Evolutionary conservation across 2,797 vertebrate species (phyloP).

Genomic region (Phylloscopus collybita): DNA sequence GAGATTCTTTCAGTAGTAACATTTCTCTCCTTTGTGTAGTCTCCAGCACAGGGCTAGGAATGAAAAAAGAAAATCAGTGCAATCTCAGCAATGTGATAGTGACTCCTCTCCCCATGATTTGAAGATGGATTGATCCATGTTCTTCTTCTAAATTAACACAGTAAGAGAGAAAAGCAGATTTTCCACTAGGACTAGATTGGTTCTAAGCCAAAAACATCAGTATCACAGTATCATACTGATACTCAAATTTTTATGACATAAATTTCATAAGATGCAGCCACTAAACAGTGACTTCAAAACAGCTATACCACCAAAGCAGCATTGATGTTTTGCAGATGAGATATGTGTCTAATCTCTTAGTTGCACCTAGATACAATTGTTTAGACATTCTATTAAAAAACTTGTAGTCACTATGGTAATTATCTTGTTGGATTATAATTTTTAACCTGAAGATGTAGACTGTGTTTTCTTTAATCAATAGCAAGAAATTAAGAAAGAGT

Average conservation of each 20-base stretch:
- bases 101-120: not conserved
- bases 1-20: not conserved
- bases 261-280: not conserved
- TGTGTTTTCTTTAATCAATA: not conserved
- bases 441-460: not conserved
- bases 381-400: not conserved
- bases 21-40: not conserved
- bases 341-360: not conserved
- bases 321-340: not conserved
- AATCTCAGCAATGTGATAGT: not conserved
- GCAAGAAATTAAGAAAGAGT: not conserved
- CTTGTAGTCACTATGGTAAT: not conserved
- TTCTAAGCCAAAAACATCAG: not conserved
- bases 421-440: not conserved
- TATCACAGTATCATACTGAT: rapidly evolving
- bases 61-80: not conserved
- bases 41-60: not conserved
- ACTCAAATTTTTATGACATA: not conserved
- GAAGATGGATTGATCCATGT: not conserved
- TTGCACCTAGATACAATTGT: not conserved
- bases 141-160: not conserved
- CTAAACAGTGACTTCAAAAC: not conserved
- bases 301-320: not conserved
- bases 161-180: not conserved
- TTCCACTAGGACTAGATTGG: not conserved